Evolutionary conservation across 2,888 invertebrate genomes (phyloP), one percentile per base, ranked within the genome.

Genomic region (Diogma glabrata): DNA sequence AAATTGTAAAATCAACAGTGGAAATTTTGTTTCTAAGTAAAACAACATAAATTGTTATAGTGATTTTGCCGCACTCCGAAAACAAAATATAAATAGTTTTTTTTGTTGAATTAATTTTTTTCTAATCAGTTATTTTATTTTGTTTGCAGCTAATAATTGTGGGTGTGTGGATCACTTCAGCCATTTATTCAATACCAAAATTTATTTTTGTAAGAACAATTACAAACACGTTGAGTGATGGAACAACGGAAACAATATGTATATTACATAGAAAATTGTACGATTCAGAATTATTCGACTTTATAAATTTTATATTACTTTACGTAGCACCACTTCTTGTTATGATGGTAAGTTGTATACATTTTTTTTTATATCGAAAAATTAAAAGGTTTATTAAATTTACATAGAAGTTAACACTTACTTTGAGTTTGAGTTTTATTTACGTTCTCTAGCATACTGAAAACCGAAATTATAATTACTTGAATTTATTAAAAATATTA

Each of bases 131-230:
- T n/a, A n/a, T 43, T 52, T 48, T 40, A 50, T 52, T 56, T 55
- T 54, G 56, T 50, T 67, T 70, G 5, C 73, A 86, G 85, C 64
- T 85, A 63, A 85, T 86, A 50, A 86, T 90, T 58, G 70, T 81
- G 17, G 75, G 80, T 3, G 89, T 90, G 4, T 91, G 91, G 91
- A 73, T 87, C 49, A 76, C 84, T 16, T 86, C 89, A 57, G 87
- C 87, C 1, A 72, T 82, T 1, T 89, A 89, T 71, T 88, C 87
- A 55, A 81, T 83, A 3, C 91, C 90, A 0, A 84, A 87, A 63
- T 84, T 91, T 64, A 78, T 88, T 57, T 87, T 86, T 75, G 87
- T 87, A 57, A 84, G 84, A 63, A 86, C 87, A 0, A 79, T 87
- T 49, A 78, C 78, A 14, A 79, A 69, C 54, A 63, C 69, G 10